Evolutionary conservation across 2,113 vertebrate genomes (phyloP).

Genomic region (Strix uralensis): DNA sequence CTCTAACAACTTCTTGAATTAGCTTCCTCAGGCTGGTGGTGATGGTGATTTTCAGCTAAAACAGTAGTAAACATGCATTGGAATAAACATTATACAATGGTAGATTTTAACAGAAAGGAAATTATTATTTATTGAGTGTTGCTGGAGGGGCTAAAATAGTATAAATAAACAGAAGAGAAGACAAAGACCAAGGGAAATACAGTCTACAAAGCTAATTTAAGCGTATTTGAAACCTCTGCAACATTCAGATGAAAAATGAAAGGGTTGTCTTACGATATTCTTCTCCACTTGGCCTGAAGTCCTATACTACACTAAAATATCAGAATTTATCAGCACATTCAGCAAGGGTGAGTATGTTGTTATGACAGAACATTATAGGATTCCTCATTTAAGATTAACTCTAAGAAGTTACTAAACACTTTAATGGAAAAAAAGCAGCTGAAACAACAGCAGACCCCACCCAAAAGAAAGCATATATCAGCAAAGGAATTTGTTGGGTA

Average conservation of each 20-base stretch:
- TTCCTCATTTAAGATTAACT: neutral
- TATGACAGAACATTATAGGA: neutral
- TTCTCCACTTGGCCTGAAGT: neutral
- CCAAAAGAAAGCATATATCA: neutral
- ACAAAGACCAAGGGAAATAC: conserved; percentile 12
- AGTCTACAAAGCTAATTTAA: neutral
- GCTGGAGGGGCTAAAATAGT: neutral
- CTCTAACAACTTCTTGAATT: neutral
- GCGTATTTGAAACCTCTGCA: neutral
- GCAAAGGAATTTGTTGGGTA: neutral
- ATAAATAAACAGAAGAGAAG: conserved; percentile 33
- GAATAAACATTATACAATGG: neutral
- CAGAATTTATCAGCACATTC: neutral
- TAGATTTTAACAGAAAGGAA: conserved; percentile 19
- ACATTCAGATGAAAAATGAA: neutral
- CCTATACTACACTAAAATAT: neutral
- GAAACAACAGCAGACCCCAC: neutral
- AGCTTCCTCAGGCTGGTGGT: neutral
- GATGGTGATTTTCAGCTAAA: neutral
- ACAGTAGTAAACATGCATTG: neutral
- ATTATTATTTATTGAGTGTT: neutral
- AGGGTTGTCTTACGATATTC: neutral
- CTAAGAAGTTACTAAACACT: neutral
- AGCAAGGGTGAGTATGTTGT: neutral
- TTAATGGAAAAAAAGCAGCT: neutral